Conservation (phyloP, 2,113 vertebrate species). For the Pseudopodoces humilis region DNA sequence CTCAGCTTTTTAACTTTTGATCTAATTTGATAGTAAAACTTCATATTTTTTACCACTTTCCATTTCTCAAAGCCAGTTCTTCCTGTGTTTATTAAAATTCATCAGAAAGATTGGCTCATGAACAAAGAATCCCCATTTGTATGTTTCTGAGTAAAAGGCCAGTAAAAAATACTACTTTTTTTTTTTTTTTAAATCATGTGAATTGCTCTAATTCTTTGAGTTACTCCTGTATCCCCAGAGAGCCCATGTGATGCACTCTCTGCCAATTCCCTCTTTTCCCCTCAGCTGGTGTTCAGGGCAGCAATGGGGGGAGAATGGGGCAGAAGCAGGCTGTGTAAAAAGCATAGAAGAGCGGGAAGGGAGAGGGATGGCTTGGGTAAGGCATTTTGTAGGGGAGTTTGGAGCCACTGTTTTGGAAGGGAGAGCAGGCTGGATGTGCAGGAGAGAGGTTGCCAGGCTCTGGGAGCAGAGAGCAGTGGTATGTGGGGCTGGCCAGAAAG, state of each 20-base stretch:
- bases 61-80: neutral
- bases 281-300: neutral
- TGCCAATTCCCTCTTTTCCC: neutral
- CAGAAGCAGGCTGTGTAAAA: neutral
- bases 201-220: neutral
- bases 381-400: neutral
- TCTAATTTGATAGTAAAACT: neutral
- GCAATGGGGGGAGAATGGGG: neutral
- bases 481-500: constrained; percentile 26
- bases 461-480: neutral
- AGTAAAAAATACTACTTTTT: neutral
- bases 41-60: neutral
- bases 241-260: neutral
- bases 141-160: neutral
- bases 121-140: neutral
- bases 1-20: neutral
- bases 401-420: neutral
- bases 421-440: neutral
- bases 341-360: neutral
- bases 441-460: constrained; percentile 40
- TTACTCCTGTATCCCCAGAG: neutral
- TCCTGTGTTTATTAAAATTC: neutral
- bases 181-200: neutral
- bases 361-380: neutral
- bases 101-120: neutral